A percentile compares a stretch with the other conserved stretches of the same genome.
Conservation (phyloP, 2,797 vertebrate genomes). For the Tolypeutes matacus region DNA sequence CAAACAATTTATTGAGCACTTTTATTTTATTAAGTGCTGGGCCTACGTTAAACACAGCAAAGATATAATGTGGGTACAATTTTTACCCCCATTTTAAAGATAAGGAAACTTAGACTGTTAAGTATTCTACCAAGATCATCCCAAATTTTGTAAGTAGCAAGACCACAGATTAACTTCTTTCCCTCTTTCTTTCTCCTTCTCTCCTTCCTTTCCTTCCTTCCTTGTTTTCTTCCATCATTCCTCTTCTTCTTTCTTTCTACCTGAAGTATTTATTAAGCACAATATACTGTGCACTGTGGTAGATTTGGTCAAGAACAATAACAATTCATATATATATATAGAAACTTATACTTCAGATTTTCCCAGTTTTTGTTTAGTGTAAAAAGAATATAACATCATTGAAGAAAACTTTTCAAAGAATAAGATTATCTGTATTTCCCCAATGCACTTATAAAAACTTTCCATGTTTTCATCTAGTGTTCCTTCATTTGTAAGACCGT, state of each 20-base stretch:
- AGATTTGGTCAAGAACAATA: neutral
- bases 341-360: neutral
- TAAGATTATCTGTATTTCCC: neutral
- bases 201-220: too few species aligned
- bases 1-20: too few species aligned
- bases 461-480: neutral
- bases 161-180: too few species aligned
- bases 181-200: too few species aligned
- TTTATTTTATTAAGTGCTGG: too few species aligned
- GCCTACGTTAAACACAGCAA: too few species aligned
- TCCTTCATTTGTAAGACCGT: neutral
- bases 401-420: neutral
- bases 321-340: neutral
- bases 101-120: too few species aligned
- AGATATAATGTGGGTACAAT: too few species aligned
- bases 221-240: too few species aligned
- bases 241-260: neutral
- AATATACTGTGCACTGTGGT: neutral
- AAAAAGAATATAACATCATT: neutral
- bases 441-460: neutral
- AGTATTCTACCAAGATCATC: too few species aligned
- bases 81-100: too few species aligned
- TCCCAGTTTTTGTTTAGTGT: neutral
- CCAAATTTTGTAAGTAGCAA: too few species aligned
- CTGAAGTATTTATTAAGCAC: slow-evolving; percentile 16